These are phyloP conservation scores for Pitta sordida DNA, from an alignment of 2,113 vertebrate species.

Conservation along the genomic window DNA sequence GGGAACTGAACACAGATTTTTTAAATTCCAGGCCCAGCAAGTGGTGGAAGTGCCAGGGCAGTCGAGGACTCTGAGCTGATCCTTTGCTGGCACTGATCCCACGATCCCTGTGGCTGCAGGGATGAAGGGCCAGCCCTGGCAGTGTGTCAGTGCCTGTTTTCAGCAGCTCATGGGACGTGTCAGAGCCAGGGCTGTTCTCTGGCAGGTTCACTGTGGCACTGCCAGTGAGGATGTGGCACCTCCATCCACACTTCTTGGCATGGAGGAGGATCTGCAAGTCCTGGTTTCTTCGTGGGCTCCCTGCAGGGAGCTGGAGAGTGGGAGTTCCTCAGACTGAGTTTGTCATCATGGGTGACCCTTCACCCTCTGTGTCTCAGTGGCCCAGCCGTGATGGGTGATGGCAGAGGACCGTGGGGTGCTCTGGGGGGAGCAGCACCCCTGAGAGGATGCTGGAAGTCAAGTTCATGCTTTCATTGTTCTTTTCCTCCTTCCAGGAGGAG, in stretches of 20 bases:
- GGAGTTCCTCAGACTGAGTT: not conserved
- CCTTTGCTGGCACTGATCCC: not conserved
- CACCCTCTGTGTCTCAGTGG: accelerated
- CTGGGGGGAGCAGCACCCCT: accelerated
- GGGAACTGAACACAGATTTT: not conserved
- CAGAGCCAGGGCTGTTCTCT: not conserved
- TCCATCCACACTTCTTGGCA: accelerated
- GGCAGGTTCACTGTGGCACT: accelerated
- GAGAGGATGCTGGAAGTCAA: accelerated
- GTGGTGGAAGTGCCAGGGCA: not conserved
- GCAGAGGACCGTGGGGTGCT: accelerated
- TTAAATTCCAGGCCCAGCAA: not conserved
- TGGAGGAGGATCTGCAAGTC: not conserved
- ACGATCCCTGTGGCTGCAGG: accelerated
- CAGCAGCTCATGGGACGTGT: accelerated
- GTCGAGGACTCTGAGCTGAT: not conserved
- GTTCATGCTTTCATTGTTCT: accelerated
- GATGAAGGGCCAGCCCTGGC: not conserved
- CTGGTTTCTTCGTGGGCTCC: accelerated
- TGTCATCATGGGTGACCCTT: accelerated
- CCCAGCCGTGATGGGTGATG: not conserved
- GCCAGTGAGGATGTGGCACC: not conserved
- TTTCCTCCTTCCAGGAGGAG: not conserved
- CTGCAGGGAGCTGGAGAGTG: not conserved
- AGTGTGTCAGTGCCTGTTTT: accelerated